phyloP scores from a whole-genome alignment of 2,113 vertebrate genomes.

The Grus americana region DNA sequence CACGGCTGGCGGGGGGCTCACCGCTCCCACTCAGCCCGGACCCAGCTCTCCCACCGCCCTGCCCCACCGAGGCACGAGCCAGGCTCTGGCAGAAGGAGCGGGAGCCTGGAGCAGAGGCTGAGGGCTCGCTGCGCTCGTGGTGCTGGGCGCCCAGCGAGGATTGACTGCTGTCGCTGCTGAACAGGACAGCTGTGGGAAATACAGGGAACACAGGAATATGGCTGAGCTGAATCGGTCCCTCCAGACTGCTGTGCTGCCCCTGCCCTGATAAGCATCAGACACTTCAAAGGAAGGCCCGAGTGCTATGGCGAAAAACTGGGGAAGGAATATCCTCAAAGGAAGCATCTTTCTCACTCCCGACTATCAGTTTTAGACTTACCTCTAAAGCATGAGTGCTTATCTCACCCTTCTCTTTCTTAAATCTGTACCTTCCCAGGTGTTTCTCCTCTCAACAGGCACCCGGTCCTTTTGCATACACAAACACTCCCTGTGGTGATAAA shows the following conservation, averaged over 20 bases:
- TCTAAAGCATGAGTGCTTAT: fast-evolving
- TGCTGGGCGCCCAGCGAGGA: background rate
- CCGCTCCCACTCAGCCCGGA: background rate
- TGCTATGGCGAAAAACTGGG: background rate
- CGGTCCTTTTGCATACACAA: background rate
- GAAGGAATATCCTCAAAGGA: background rate
- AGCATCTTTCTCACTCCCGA: background rate
- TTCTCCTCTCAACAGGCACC: background rate
- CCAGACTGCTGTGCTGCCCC: background rate
- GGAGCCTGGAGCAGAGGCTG: background rate
- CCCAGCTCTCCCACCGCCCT: too few species aligned
- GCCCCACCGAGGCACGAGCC: background rate
- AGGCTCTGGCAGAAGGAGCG: background rate
- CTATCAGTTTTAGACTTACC: background rate
- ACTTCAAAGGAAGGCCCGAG: background rate
- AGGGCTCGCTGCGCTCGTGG: fast-evolving
- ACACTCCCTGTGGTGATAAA: background rate
- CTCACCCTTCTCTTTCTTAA: background rate
- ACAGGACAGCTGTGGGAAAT: background rate
- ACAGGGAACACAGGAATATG: fast-evolving
- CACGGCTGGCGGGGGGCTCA: background rate
- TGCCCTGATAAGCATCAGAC: background rate
- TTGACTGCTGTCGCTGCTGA: background rate
- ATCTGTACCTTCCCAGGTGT: background rate
- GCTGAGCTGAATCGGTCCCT: background rate